A percentile compares a stretch with the other conserved stretches of the same genome.
phyloP scores from a whole-genome alignment of 2,888 invertebrate species.

The Athrips mouffetella region DNA sequence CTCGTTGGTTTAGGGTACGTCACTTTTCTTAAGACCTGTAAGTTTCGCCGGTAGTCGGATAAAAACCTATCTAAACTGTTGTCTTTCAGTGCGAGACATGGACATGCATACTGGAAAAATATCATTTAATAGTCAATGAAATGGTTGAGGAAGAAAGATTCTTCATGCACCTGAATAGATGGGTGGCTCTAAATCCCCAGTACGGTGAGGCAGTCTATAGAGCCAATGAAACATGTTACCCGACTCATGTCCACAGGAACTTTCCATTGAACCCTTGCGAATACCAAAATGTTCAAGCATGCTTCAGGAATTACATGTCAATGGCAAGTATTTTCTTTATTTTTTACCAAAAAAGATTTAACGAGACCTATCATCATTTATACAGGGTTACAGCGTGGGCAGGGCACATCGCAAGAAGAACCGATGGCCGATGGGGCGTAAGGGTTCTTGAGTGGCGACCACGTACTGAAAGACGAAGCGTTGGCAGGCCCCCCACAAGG shows the following conservation, averaged over 20 bases:
- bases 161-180: constrained; percentile 47
- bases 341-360: too few species aligned
- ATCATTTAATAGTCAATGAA: constrained; percentile 35
- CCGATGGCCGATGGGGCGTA: too few species aligned
- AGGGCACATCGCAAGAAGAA: too few species aligned
- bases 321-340: background rate
- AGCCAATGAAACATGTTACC: constrained; percentile 32
- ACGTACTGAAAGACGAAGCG: too few species aligned
- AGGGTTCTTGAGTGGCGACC: too few species aligned
- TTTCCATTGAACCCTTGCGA: background rate
- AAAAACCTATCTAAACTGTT: too few species aligned
- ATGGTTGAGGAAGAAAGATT: constrained; percentile 42
- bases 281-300: background rate
- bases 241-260: background rate
- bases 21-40: too few species aligned
- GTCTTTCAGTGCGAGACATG: constrained; percentile 49
- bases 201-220: constrained; percentile 39
- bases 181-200: constrained; percentile 46
- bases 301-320: background rate
- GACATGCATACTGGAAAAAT: constrained; percentile 47
- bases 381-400: too few species aligned
- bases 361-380: too few species aligned
- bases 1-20: too few species aligned
- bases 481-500: too few species aligned
- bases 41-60: too few species aligned